Evolutionary conservation across 2,888 invertebrate genomes (phyloP), one percentile per base, ranked within the genome.

Genomic region (Urechis unicinctus): DNA sequence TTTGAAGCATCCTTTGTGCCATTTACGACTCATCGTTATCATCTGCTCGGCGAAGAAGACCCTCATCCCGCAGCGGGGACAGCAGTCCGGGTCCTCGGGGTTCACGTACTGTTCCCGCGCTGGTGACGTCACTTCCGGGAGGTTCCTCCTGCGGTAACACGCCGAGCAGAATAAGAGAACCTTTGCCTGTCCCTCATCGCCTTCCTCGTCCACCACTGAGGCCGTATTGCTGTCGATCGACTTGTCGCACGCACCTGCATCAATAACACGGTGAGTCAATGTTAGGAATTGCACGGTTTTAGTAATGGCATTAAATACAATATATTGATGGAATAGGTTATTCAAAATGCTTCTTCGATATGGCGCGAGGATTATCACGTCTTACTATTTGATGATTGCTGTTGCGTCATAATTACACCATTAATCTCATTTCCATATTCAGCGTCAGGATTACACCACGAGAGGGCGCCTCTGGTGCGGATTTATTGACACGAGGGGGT

Each of bases 41-140:
- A 75, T 74, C 58, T 81, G 79, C 66, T 82, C 82, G 3, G 81
- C 81, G 67, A 81, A 81, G 69, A 80, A 82, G 30, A 82, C 82
- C 30, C 75, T 65, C 59, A 79, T 80, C 43, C 66, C 90, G 77
- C 95, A 95, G 61, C 93, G 85, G 1, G 92, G 92, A 74, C 93
- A 94, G 54, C 91, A 63, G 82, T 86, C 64, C 89, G 89, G 5
- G 90, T 91, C 75, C 24, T 55, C 53, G 21, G 45, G 24, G 60
- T 60, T 56, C 3, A 58, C 53, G 28, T 55, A 56, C n/a, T n/a
- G n/a, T n/a, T n/a, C n/a, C n/a, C n/a, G n/a, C 30, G 52, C 43
- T 6, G 57, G 46, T 1, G 24, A 36, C 25, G 24, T 50, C 46
- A 30, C 30, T 44, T n/a, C n/a, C n/a, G n/a, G n/a, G n/a, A n/a